Conservation (phyloP, 2,888 invertebrate genomes). For the Eucera pruinosa region DNA sequence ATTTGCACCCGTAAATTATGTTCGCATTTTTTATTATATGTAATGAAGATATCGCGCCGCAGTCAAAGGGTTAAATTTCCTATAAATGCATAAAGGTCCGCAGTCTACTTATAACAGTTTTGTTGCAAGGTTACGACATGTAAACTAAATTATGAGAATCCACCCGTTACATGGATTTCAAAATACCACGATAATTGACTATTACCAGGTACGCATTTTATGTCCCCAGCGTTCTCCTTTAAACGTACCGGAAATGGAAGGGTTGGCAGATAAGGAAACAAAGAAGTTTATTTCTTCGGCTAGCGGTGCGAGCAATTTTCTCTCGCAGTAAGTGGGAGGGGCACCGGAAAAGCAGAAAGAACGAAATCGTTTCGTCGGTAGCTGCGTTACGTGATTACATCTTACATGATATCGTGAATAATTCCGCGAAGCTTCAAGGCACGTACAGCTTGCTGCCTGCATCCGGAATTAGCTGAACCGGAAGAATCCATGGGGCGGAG, state of each 20-base stretch:
- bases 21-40: too few relatives aligned
- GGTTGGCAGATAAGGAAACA: constrained; percentile 23
- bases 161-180: too few relatives aligned
- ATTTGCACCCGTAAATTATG: too few relatives aligned
- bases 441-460: constrained; percentile 45
- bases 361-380: constrained; percentile 54
- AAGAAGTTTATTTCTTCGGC: constrained; percentile 33
- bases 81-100: too few relatives aligned
- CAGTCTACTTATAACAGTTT: too few relatives aligned
- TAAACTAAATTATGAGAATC: too few relatives aligned
- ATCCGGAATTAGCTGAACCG: constrained; percentile 47
- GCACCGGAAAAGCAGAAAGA: constrained; percentile 17
- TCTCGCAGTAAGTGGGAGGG: background rate
- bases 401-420: constrained; percentile 61
- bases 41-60: too few relatives aligned
- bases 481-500: constrained; percentile 14
- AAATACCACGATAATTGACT: constrained; percentile 2
- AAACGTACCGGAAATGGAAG: background rate
- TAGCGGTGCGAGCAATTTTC: constrained; percentile 32
- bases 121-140: too few relatives aligned
- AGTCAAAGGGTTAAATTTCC: too few relatives aligned
- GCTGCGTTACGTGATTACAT: constrained; percentile 57
- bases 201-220: background rate
- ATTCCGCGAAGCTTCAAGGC: constrained; percentile 35
- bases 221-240: background rate